These are phyloP conservation scores for Sebastes elongatus DNA, from an alignment of 2,797 vertebrate genomes.

Conservation along the genomic window DNA sequence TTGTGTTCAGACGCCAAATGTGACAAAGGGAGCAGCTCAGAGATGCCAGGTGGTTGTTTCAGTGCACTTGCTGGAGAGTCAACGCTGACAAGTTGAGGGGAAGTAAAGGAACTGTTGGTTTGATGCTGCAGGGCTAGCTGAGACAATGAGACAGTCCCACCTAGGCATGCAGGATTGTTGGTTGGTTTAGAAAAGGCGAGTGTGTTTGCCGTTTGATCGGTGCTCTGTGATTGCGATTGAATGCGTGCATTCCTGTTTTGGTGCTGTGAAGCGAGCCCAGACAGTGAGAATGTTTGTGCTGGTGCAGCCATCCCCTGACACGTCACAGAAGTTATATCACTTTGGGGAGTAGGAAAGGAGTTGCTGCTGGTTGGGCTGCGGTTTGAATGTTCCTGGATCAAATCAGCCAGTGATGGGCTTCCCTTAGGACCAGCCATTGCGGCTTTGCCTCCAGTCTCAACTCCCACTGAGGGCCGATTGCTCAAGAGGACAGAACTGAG, in stretches of 20 bases:
- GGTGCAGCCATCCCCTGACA: conserved; percentile 8
- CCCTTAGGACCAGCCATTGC: conserved; percentile 69
- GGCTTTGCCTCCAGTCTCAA: conserved; percentile 51
- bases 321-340: conserved; percentile 35
- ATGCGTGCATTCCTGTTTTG: conserved; percentile 40
- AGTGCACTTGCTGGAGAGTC: conserved; percentile 35
- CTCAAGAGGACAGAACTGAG: conserved; percentile 73
- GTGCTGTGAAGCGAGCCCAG: conserved; percentile 65
- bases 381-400: conserved; percentile 88
- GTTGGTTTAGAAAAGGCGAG: conserved; percentile 9
- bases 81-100: conserved; percentile 1
- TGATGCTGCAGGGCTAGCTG: conserved; percentile 76
- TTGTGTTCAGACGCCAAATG: conserved; percentile 79
- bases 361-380: conserved; percentile 66
- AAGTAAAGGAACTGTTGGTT: conserved; percentile 31
- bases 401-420: conserved; percentile 87
- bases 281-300: conserved; percentile 45
- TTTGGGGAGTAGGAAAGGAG: conserved; percentile 71
- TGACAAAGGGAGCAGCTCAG: conserved; percentile 82
- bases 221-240: conserved; percentile 20
- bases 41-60: conserved; percentile 65
- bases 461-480: conserved; percentile 58
- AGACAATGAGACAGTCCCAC: conserved; percentile 76
- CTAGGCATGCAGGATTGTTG: conserved; percentile 1
- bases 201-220: not conserved